Evolutionary conservation across 2,888 invertebrate species (phyloP).

Genomic region (Harpalus rufipes): DNA sequence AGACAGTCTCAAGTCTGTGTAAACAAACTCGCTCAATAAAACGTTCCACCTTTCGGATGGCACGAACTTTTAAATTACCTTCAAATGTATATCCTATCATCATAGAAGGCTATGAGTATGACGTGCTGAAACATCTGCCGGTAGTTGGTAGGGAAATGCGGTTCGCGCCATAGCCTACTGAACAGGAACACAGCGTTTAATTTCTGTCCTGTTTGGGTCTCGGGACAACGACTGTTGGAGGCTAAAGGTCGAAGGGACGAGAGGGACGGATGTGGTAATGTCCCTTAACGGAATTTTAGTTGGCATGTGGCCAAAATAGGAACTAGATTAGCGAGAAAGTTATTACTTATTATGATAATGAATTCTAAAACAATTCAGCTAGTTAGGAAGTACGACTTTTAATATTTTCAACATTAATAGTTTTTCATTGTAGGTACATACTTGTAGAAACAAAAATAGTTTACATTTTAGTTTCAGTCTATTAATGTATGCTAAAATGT

Average conservation of each 20-base stretch:
- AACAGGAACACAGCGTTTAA: constrained; percentile 56
- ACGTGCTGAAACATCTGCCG: constrained; percentile 48
- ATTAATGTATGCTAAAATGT: too few species aligned
- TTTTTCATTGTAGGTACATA: too few species aligned
- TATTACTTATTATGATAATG: neutral
- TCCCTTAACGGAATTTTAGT: constrained; percentile 46
- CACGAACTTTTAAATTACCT: constrained; percentile 51
- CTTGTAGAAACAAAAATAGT: too few species aligned
- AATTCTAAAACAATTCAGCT: neutral
- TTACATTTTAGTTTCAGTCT: too few species aligned
- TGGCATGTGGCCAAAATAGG: neutral
- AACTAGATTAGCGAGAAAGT: neutral
- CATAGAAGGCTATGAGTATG: constrained; percentile 24
- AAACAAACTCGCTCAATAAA: constrained; percentile 47
- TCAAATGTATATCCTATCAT: constrained; percentile 31
- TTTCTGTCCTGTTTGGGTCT: constrained; percentile 49
- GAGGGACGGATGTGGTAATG: constrained; percentile 48
- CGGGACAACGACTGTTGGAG: constrained; percentile 47
- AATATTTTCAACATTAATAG: neutral
- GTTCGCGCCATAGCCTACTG: constrained; percentile 45
- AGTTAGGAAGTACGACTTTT: neutral
- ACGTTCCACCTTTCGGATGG: constrained; percentile 50
- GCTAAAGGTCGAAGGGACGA: constrained; percentile 23
- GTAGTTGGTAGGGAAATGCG: constrained; percentile 28
- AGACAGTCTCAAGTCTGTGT: neutral